phyloP scores from a whole-genome alignment of 2,797 vertebrate species.

The Zonotrichia albicollis region DNA sequence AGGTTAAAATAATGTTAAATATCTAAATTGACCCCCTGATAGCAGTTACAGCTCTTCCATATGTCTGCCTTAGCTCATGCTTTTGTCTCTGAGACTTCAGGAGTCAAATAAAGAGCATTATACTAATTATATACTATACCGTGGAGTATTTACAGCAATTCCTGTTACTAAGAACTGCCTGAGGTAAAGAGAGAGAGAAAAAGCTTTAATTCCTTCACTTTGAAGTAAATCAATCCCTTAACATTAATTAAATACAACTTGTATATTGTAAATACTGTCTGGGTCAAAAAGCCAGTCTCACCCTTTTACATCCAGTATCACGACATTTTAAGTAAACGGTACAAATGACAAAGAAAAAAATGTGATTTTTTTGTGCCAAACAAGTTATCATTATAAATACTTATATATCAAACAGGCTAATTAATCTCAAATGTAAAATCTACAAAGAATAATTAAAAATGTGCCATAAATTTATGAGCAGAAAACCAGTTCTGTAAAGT shows the following conservation, averaged over 20 bases:
- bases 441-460: not conserved
- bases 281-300: not conserved
- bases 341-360: not conserved
- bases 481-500: not conserved
- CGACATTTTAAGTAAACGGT: not conserved
- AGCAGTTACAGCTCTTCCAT: not conserved
- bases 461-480: not conserved
- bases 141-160: slow-evolving; percentile 21
- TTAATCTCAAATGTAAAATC: not conserved
- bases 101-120: slow-evolving; percentile 2
- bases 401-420: not conserved
- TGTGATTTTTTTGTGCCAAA: not conserved
- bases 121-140: slow-evolving; percentile 27
- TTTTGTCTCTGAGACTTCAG: slow-evolving; percentile 22
- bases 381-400: not conserved
- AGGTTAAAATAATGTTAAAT: slow-evolving; percentile 48
- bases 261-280: not conserved
- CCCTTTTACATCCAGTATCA: not conserved
- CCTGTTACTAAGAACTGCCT: slow-evolving; percentile 11
- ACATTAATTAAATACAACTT: not conserved
- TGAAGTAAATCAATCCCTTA: slow-evolving; percentile 36
- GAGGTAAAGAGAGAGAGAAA: slow-evolving; percentile 31
- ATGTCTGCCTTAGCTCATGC: not conserved
- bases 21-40: slow-evolving; percentile 34
- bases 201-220: slow-evolving; percentile 15